Evolutionary conservation across 30 jellyfish, hydroid and myxozoan species (phyloP).

Genomic region (Hydractinia symbiolongicarpus): DNA sequence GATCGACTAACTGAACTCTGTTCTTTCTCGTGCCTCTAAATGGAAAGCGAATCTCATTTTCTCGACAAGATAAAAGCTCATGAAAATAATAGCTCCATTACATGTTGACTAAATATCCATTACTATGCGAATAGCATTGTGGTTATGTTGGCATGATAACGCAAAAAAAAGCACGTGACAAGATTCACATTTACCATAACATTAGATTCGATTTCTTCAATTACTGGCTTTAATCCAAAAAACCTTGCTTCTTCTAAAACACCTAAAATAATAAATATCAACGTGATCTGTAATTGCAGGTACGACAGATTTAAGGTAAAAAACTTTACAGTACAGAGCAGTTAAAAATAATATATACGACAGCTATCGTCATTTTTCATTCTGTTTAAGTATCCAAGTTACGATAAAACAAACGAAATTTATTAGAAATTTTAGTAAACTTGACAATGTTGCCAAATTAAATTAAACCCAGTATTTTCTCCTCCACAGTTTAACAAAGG

Average conservation of each 20-base stretch:
- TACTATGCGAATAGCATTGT: not conserved
- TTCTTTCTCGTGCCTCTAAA: conserved; percentile 29
- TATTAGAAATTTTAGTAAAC: too few relatives aligned
- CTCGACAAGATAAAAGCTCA: not conserved
- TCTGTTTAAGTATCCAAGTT: too few relatives aligned
- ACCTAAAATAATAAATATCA: conserved; percentile 43
- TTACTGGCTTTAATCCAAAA: conserved; percentile 57
- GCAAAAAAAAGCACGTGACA: too few relatives aligned
- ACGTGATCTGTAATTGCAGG: not conserved
- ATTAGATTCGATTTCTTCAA: conserved; percentile 76
- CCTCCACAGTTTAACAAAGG: too few relatives aligned
- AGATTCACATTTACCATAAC: conserved; percentile 26
- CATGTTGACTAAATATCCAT: not conserved
- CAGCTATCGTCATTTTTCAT: too few relatives aligned
- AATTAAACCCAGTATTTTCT: too few relatives aligned
- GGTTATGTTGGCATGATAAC: too few relatives aligned
- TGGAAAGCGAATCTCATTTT: not conserved
- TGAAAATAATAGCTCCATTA: not conserved
- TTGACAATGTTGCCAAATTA: too few relatives aligned
- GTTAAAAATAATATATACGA: not conserved
- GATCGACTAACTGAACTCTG: conserved; percentile 56
- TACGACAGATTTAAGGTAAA: too few relatives aligned
- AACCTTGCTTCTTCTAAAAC: conserved; percentile 90
- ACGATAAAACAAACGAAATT: too few relatives aligned
- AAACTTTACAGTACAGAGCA: not conserved